These are phyloP conservation scores for Scylla paramamosain DNA, from an alignment of 1,140 invertebrate genomes.

Conservation along the genomic window DNA sequence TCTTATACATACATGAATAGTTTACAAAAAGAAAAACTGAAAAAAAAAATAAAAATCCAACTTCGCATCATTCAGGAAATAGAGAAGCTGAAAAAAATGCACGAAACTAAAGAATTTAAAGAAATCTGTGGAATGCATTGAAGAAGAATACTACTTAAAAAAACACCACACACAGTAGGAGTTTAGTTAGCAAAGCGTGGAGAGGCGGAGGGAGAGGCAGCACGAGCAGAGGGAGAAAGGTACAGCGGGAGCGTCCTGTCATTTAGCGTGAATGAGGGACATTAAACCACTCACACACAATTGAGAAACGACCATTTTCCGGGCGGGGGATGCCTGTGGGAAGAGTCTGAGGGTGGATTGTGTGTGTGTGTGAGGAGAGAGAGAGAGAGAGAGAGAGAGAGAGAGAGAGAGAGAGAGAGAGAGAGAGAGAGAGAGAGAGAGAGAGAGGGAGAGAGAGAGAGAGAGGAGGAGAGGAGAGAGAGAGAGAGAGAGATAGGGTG, in stretches of 20 bases:
- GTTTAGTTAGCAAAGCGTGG: neutral
- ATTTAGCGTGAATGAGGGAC: conserved; percentile 21
- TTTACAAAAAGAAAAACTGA: no score
- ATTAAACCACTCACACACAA: conserved; percentile 22
- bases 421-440: conserved; percentile 34
- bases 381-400: conserved; percentile 10
- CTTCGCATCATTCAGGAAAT: no score
- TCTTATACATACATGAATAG: no score
- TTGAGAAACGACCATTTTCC: conserved; percentile 22
- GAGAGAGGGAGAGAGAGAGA: neutral
- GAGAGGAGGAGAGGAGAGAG: neutral
- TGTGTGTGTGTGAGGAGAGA: no score
- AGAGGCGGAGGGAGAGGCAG: neutral
- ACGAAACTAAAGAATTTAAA: neutral
- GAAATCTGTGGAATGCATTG: no score
- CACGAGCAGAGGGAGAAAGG: neutral
- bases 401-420: conserved; percentile 26
- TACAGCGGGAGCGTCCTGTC: conserved; percentile 19
- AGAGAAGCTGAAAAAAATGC: neutral
- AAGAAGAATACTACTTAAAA: neutral
- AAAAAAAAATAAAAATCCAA: no score
- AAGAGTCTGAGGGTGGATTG: neutral
- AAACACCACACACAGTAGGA: neutral
- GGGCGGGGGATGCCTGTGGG: neutral
- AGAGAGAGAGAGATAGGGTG: neutral